Evolutionary conservation across 2,888 invertebrate species (phyloP).

Genomic region (Caenorhabditis sp.): DNA sequence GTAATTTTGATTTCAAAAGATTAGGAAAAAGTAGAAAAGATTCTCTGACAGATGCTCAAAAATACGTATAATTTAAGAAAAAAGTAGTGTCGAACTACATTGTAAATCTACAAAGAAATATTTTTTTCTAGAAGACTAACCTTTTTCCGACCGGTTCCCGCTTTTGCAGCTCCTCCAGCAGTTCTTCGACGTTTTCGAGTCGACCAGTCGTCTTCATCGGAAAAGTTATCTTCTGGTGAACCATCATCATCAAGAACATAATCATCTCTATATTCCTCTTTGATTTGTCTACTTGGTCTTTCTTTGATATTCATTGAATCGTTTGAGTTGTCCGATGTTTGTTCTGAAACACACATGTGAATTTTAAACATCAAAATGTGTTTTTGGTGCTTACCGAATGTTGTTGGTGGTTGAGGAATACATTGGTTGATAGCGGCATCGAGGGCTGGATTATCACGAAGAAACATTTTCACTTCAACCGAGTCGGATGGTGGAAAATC

Average conservation of each 20-base stretch:
- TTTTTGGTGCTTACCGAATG: conserved; percentile 7
- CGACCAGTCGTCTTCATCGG: conserved; percentile 68
- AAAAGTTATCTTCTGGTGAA: conserved; percentile 44
- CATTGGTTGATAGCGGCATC: conserved; percentile 52
- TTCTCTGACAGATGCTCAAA: no score
- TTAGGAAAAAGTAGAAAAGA: no score
- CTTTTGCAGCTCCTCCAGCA: conserved; percentile 7
- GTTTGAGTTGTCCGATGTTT: conserved; percentile 27
- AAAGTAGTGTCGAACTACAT: no score
- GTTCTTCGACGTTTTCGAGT: conserved; percentile 46
- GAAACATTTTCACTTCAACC: conserved; percentile 64
- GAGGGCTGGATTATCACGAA: conserved; percentile 59
- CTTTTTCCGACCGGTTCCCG: conserved; percentile 27
- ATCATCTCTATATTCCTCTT: conserved; percentile 44
- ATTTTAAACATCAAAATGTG: conserved; percentile 4
- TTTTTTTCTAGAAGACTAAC: no score
- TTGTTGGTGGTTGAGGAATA: conserved; percentile 15
- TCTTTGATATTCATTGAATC: conserved; percentile 21
- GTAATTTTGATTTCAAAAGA: no score
- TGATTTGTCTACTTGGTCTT: conserved; percentile 10
- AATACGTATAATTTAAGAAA: no score
- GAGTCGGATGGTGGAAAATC: conserved; percentile 59
- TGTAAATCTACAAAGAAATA: no score
- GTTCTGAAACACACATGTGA: conserved; percentile 22
- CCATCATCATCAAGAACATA: conserved; percentile 58